Percentiles rank a stretch among this genome's conserved stretches.
phyloP scores from a whole-genome alignment of 2,113 vertebrate species.

The Syngnathus typhle region DNA sequence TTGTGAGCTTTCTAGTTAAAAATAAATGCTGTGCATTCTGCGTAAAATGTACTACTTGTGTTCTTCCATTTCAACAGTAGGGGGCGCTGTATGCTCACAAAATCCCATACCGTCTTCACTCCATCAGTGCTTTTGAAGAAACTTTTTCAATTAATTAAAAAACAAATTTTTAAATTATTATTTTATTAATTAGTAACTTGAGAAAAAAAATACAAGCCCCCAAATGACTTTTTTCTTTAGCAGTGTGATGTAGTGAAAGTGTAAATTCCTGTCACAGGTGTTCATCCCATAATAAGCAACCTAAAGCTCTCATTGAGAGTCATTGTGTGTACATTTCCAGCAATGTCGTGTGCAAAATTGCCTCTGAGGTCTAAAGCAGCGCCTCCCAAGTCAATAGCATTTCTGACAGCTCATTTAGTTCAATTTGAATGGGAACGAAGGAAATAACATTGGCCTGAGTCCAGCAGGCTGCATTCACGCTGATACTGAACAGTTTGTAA shows the following conservation, averaged over 20 bases:
- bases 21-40: slow-evolving; percentile 33
- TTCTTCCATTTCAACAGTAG: slow-evolving; percentile 31
- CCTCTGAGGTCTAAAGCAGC: slow-evolving; percentile 45
- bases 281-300: slow-evolving; percentile 10
- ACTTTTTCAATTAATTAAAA: background rate
- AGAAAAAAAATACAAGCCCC: background rate
- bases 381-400: slow-evolving; percentile 27
- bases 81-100: slow-evolving; percentile 30
- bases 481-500: slow-evolving; percentile 53
- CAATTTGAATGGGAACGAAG: slow-evolving; percentile 54
- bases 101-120: background rate
- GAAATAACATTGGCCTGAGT: slow-evolving; percentile 27
- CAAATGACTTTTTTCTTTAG: background rate
- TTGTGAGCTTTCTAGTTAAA: slow-evolving; percentile 33
- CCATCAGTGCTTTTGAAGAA: background rate
- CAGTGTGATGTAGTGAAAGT: slow-evolving; percentile 1
- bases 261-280: slow-evolving; percentile 1
- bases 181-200: no score
- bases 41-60: slow-evolving; percentile 3
- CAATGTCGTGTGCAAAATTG: slow-evolving; percentile 37
- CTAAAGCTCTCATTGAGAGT: slow-evolving; percentile 18
- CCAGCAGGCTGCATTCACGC: slow-evolving; percentile 21
- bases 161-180: no score
- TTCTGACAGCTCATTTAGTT: slow-evolving; percentile 65
- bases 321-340: slow-evolving; percentile 29